Conservation (phyloP, 1,140 invertebrate species). For the Popillia japonica region DNA sequence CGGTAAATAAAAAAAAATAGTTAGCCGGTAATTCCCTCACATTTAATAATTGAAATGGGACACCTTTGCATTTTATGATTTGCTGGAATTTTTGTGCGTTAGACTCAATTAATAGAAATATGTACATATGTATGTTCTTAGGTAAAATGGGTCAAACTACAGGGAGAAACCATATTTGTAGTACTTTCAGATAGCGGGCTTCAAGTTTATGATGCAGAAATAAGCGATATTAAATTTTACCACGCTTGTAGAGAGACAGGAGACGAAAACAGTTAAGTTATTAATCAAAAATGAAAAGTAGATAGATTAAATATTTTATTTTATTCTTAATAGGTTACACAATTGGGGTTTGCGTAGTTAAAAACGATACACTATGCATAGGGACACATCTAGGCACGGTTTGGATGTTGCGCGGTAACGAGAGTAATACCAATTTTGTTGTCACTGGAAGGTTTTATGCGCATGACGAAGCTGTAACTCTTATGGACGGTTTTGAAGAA, state of each 20-base stretch:
- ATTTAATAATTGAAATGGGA: too few relatives aligned
- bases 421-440: slow-evolving; percentile 41
- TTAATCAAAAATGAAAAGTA: too few relatives aligned
- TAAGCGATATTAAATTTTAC: slow-evolving; percentile 42
- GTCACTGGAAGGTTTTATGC: slow-evolving; percentile 43
- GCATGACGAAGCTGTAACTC: slow-evolving; percentile 45
- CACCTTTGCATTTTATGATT: too few relatives aligned
- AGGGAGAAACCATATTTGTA: slow-evolving; percentile 43
- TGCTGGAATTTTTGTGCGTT: too few relatives aligned
- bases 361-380: slow-evolving; percentile 44
- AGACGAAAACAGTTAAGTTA: slow-evolving; percentile 42
- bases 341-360: slow-evolving; percentile 44
- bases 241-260: slow-evolving; percentile 45
- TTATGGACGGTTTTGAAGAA: slow-evolving; percentile 43
- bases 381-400: slow-evolving; percentile 47
- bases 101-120: too few relatives aligned
- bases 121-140: too few relatives aligned
- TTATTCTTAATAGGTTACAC: slow-evolving; percentile 41
- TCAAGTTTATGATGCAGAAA: slow-evolving; percentile 46
- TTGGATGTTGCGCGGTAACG: slow-evolving; percentile 43
- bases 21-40: too few relatives aligned
- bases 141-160: slow-evolving; percentile 47
- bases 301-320: neutral
- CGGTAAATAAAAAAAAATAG: too few relatives aligned
- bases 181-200: slow-evolving; percentile 44